phyloP scores from a whole-genome alignment of 2,888 invertebrate species.

The Ormyrus rosae region DNA sequence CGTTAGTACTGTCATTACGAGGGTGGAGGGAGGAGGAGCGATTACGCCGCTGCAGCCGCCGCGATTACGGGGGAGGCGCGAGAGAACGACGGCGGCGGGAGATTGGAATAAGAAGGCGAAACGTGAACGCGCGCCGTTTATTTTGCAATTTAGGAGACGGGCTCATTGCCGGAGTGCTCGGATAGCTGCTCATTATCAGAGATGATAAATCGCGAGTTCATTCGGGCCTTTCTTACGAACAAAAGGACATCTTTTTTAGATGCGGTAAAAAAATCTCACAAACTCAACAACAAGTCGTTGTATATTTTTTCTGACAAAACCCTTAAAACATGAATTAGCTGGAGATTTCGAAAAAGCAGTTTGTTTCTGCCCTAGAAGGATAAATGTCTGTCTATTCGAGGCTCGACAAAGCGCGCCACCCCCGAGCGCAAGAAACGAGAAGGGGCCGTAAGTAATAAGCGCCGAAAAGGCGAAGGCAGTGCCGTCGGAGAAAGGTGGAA shows the following conservation, averaged over 20 bases:
- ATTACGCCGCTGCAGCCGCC: neutral
- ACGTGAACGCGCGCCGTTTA: constrained; percentile 27
- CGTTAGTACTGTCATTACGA: constrained; percentile 8
- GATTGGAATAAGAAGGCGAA: constrained; percentile 10
- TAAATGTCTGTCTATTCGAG: no score
- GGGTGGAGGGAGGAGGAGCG: neutral
- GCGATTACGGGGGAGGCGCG: constrained; percentile 10
- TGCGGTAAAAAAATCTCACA: no score
- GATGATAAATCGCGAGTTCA: no score
- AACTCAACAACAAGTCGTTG: no score
- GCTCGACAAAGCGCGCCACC: no score
- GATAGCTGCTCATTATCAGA: neutral
- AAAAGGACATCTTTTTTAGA: no score
- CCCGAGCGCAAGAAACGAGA: neutral
- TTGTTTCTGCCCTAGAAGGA: no score
- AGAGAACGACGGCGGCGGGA: neutral
- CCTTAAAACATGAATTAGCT: no score
- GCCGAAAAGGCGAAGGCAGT: neutral
- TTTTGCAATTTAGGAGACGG: constrained; percentile 51
- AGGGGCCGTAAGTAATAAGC: neutral
- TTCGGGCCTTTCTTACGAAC: no score
- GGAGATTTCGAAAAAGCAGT: no score
- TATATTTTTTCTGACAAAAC: no score
- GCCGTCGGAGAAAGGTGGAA: neutral
- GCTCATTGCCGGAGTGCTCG: neutral